Evolutionary conservation across 2,113 vertebrate genomes (phyloP).

Genomic region (Cochlearius cochlearius): DNA sequence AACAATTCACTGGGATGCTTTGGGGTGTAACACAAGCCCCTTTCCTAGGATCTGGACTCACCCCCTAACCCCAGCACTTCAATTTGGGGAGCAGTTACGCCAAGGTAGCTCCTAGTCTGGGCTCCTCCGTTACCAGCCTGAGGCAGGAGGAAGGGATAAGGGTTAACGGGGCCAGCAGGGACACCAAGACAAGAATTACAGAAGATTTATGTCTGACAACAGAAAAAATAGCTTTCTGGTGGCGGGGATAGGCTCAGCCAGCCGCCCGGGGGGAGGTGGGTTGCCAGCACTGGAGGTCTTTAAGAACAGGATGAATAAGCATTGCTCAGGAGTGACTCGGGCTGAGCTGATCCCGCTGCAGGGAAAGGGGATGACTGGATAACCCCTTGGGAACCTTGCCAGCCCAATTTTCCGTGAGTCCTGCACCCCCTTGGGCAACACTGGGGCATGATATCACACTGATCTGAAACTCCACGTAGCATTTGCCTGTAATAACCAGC

Average conservation of each 20-base stretch:
- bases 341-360: not conserved
- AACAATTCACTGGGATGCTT: not conserved
- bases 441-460: fast-evolving
- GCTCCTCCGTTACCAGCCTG: not conserved
- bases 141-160: not conserved
- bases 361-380: not conserved
- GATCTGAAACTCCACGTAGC: not conserved
- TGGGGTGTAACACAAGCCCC: not conserved
- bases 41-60: not conserved
- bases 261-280: not conserved
- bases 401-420: not conserved
- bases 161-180: not conserved
- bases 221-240: not conserved
- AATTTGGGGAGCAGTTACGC: not conserved
- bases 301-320: not conserved
- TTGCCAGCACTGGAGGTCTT: not conserved
- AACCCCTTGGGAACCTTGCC: not conserved
- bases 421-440: not conserved
- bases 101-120: not conserved
- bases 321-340: not conserved
- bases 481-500: not conserved
- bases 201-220: not conserved
- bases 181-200: not conserved
- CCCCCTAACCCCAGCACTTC: not conserved
- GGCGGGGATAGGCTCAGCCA: not conserved